Conservation (phyloP, 2,113 vertebrate genomes). For the Leucopternis melanops region DNA sequence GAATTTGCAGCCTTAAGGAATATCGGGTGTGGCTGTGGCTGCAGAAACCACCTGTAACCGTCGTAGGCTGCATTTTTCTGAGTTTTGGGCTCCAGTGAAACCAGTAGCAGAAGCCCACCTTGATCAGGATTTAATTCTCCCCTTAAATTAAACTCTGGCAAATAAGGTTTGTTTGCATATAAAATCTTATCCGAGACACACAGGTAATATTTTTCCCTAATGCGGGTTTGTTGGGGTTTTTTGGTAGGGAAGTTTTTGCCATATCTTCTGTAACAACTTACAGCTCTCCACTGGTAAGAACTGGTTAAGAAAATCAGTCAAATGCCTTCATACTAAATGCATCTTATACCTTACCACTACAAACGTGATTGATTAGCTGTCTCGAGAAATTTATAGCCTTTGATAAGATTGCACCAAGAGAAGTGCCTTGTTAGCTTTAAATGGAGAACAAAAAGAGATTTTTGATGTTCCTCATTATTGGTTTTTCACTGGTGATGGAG, state of each 20-base stretch:
- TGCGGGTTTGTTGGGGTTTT: neutral
- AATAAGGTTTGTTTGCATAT: neutral
- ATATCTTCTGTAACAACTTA: neutral
- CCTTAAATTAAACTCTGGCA: neutral
- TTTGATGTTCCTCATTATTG: neutral
- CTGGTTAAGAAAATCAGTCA: neutral
- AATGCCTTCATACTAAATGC: neutral
- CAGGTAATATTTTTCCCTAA: neutral
- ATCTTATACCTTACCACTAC: neutral
- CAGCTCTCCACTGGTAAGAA: neutral
- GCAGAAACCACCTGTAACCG: neutral
- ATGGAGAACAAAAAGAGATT: neutral
- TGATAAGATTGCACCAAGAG: neutral
- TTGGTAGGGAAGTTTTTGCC: neutral
- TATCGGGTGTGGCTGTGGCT: neutral
- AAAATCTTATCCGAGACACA: neutral
- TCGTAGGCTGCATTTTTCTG: neutral
- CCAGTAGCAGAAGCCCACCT: neutral
- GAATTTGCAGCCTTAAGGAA: neutral
- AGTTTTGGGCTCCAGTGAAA: neutral
- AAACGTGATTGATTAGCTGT: neutral
- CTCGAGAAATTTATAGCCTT: neutral
- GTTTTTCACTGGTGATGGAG: conserved; percentile 16
- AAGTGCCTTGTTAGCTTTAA: conserved; percentile 4
- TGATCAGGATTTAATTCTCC: neutral